Evolutionary conservation across 2,113 vertebrate species (phyloP), one percentile per base, ranked within the genome.

Genomic region (Cyprinus carpio): DNA sequence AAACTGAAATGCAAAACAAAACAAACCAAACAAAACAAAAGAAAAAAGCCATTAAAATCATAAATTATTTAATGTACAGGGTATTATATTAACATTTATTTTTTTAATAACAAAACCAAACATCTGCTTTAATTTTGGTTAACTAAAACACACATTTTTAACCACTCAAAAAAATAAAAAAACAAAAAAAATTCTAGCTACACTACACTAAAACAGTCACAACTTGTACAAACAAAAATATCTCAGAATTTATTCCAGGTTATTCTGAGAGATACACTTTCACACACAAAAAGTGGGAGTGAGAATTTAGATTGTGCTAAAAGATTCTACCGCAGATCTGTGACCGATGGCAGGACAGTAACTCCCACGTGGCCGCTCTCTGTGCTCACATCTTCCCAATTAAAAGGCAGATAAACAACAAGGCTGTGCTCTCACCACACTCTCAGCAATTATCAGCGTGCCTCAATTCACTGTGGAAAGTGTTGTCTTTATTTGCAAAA

Each of bases 401-500:
- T 88, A 88, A 85, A 40, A 89, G 56, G 74, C 64, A 82, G 78
- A 64, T 60, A 60, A 64, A 81, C 78, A 81, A 58, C 72, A 76
- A 65, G 12, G 40, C 69, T 84, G 84, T 65, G 34, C 43, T 62
- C 85, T 89, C 82, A 43, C 64, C 25, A 67, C 51, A 75, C 83
- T 34, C 29, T 1, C 31, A 65, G 82, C 84, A 87, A 87, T 86
- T 85, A 88, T 81, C 79, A 7, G 15, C 6, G 34, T 77, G 67
- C 82, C 58, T 60, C 6, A 72, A 62, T 56, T 56, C 60, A 11
- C 67, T 27, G 27, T 13, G 82, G 34, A 60, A 43, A 81, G n/a
- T 82, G 67, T 75, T 77, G 85, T 82, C 83, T 84, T 87, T 25
- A 87, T 86, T 85, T 85, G 82, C 84, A 51, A 76, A 64, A 87